Evolutionary conservation across 2,888 invertebrate species (phyloP).

Genomic region (Anorthoa munda): DNA sequence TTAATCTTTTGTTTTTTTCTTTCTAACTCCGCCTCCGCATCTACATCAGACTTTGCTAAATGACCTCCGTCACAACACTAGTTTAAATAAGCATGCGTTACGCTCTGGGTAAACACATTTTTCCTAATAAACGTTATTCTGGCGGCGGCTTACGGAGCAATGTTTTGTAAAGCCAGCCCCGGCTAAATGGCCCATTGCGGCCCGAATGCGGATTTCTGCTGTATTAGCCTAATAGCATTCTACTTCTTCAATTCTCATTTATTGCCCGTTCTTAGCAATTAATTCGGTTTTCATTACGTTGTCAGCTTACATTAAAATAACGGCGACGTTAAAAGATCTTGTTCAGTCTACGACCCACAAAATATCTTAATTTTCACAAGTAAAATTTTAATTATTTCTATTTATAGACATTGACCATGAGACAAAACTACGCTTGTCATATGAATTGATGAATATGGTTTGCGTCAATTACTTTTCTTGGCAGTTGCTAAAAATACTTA

Average conservation of each 20-base stretch:
- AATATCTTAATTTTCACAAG: constrained; percentile 7
- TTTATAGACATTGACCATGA: neutral
- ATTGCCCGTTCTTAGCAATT: constrained; percentile 75
- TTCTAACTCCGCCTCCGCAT: neutral
- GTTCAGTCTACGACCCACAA: constrained; percentile 7
- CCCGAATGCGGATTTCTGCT: constrained; percentile 82
- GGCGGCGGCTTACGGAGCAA: constrained; percentile 79
- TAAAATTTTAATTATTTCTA: constrained; percentile 16
- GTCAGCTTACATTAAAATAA: constrained; percentile 62
- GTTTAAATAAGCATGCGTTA: constrained; percentile 73
- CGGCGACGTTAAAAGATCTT: constrained; percentile 25
- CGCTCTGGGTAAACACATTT: constrained; percentile 81
- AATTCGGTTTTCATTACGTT: constrained; percentile 71
- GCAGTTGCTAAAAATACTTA: neutral
- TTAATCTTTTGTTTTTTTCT: neutral
- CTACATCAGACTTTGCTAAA: neutral
- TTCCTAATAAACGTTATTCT: constrained; percentile 87
- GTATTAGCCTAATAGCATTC: constrained; percentile 86
- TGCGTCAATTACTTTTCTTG: neutral
- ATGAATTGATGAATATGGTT: neutral
- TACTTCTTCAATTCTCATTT: constrained; percentile 85
- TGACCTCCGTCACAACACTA: neutral
- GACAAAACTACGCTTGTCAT: neutral
- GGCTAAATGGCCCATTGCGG: constrained; percentile 87
- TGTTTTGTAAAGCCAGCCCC: constrained; percentile 86